A percentile compares a stretch with the other conserved stretches of the same genome.
Conservation (phyloP, 2,888 invertebrate genomes). For the Sphecodes monilicornis region DNA sequence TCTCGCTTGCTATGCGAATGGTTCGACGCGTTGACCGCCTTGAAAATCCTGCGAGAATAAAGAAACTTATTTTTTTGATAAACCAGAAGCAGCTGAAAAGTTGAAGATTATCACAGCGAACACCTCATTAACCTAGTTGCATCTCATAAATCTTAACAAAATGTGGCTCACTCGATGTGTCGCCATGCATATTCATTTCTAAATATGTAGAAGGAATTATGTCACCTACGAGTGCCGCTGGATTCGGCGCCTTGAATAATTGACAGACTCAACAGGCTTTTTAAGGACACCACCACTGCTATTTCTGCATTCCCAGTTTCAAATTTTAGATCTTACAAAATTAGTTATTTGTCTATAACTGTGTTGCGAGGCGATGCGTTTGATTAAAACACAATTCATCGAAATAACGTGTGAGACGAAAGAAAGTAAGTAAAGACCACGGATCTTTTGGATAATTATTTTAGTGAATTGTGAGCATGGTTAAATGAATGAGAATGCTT, state of each 20-base stretch:
- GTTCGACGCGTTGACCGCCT: background rate
- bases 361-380: too few species aligned
- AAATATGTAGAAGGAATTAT: background rate
- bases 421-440: too few species aligned
- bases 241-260: background rate
- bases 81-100: background rate
- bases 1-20: background rate
- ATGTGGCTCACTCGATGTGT: background rate
- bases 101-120: background rate
- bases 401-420: background rate
- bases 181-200: background rate
- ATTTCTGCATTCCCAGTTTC: too few species aligned
- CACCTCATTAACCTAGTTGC: background rate
- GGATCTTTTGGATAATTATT: too few species aligned
- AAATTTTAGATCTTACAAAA: background rate
- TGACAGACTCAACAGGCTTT: background rate
- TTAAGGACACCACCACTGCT: background rate
- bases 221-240: background rate
- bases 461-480: too few species aligned
- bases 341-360: too few species aligned
- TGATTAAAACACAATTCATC: too few species aligned
- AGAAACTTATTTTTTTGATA: background rate
- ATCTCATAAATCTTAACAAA: slow-evolving; percentile 9
- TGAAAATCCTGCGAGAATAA: background rate
- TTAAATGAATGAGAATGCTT: too few species aligned